These are phyloP conservation scores for Peucedramus taeniatus DNA, from an alignment of 2,113 vertebrate species.

Conservation along the genomic window DNA sequence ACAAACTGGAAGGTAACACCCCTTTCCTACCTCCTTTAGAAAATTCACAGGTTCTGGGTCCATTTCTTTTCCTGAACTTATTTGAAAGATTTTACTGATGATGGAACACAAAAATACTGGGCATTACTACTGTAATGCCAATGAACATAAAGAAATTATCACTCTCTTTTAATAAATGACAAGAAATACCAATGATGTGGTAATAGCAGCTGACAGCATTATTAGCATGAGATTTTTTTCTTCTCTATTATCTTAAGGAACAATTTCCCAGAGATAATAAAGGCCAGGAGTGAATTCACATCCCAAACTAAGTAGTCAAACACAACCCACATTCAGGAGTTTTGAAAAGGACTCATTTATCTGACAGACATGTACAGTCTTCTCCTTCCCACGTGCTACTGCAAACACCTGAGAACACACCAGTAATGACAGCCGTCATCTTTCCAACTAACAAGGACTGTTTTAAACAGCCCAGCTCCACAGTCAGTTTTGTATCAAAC, in stretches of 20 bases:
- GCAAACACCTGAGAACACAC: accelerated
- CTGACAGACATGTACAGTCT: not conserved
- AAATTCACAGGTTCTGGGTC: not conserved
- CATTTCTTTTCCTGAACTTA: not conserved
- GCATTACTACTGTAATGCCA: not conserved
- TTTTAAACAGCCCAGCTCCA: not conserved
- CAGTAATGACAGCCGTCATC: not conserved
- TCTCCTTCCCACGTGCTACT: not conserved
- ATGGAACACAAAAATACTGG: not conserved
- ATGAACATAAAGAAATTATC: not conserved
- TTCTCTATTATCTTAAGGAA: not conserved
- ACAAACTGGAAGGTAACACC: not conserved
- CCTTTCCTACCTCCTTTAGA: not conserved
- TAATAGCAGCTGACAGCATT: not conserved
- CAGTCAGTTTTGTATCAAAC: not conserved
- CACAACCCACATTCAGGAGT: not conserved
- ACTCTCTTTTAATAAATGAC: not conserved
- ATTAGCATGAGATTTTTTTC: not conserved
- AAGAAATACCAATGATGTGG: not conserved
- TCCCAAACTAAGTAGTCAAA: not conserved
- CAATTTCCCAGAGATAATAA: not conserved
- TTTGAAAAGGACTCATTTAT: not conserved
- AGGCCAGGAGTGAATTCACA: not conserved
- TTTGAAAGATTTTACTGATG: not conserved
- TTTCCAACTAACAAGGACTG: not conserved